Evolutionary conservation across 2,113 vertebrate genomes (phyloP).

Genomic region (Eurypyga helias): DNA sequence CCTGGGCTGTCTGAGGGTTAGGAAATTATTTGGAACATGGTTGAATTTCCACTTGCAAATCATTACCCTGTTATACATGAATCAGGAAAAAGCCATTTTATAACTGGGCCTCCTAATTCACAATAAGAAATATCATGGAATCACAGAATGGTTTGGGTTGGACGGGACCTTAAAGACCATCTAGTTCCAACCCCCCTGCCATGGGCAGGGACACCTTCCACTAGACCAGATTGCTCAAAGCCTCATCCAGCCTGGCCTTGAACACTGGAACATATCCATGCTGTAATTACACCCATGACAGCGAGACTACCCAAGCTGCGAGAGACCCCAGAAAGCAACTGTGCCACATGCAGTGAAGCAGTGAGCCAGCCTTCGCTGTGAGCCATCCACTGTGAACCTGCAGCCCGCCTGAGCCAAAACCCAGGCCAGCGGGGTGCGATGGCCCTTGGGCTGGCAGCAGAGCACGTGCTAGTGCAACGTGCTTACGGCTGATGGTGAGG

Average conservation of each 20-base stretch:
- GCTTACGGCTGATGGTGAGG: neutral
- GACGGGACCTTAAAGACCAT: no score
- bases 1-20: neutral
- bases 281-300: neutral
- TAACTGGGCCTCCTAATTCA: neutral
- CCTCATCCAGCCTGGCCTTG: no score
- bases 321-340: neutral
- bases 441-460: neutral
- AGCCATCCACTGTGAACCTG: neutral
- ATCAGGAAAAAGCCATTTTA: neutral
- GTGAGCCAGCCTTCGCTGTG: neutral
- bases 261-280: no score
- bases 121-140: neutral
- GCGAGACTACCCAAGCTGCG: neutral
- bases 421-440: accelerated
- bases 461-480: accelerated
- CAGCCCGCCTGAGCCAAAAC: neutral
- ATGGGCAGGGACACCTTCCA: no score
- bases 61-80: neutral
- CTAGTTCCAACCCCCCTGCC: no score
- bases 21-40: neutral
- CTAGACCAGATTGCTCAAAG: no score
- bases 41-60: neutral
- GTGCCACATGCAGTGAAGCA: neutral
- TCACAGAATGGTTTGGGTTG: no score